Percentiles rank a stretch among this genome's conserved stretches.
Conservation (phyloP, 2,797 vertebrate genomes). For the Leucoraja ocellata region DNA sequence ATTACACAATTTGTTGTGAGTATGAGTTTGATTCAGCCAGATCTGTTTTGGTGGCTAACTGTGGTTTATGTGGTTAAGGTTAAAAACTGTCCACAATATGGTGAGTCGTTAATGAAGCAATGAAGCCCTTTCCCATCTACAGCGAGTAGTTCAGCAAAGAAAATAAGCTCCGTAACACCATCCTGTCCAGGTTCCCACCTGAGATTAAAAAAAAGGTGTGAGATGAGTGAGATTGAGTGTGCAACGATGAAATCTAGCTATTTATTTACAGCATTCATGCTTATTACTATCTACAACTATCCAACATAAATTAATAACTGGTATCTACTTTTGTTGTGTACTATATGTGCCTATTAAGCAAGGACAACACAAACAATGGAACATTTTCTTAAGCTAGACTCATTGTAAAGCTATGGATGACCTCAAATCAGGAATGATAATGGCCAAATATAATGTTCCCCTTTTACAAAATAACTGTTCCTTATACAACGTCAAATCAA, state of each 20-base stretch:
- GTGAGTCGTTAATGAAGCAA: not conserved
- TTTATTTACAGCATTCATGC: not conserved
- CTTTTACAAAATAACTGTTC: not conserved
- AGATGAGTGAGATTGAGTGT: not conserved
- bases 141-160: not conserved
- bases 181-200: not conserved
- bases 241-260: not conserved
- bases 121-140: not conserved
- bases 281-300: not conserved
- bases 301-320: not conserved
- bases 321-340: not conserved
- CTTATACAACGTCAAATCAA: not conserved
- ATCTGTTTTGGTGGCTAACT: not conserved
- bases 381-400: not conserved
- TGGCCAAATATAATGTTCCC: not conserved
- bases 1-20: not conserved
- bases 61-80: not conserved
- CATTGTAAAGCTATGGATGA: not conserved
- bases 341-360: not conserved
- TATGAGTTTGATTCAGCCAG: not conserved
- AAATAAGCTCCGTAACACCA: too few relatives aligned
- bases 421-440: not conserved
- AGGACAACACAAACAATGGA: not conserved
- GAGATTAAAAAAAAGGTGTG: not conserved
- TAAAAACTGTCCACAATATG: not conserved